Conservation (phyloP, 1,140 invertebrate genomes). For the Neodiprion lecontei region DNA sequence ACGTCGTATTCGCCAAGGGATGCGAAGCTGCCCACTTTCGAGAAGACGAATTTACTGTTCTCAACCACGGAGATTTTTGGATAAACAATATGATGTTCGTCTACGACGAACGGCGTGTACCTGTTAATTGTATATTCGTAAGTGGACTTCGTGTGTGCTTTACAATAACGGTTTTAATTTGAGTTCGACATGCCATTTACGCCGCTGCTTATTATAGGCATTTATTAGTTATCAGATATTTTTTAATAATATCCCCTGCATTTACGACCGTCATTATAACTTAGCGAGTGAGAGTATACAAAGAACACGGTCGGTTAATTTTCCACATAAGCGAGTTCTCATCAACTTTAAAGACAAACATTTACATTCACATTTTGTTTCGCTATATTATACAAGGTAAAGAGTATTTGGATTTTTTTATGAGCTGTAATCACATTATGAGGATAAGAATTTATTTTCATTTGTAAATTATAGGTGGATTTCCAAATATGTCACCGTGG, state of each 20-base stretch:
- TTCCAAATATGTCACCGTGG: slow-evolving; percentile 60
- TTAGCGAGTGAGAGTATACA: too few relatives aligned
- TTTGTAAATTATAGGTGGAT: slow-evolving; percentile 59
- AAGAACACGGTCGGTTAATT: too few relatives aligned
- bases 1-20: slow-evolving; percentile 43
- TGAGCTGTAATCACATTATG: neutral
- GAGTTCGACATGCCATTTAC: too few relatives aligned
- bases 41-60: slow-evolving; percentile 63
- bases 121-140: slow-evolving; percentile 65
- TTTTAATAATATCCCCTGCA: too few relatives aligned
- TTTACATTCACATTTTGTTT: neutral
- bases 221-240: too few relatives aligned
- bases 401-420: neutral
- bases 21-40: slow-evolving; percentile 33
- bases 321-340: too few relatives aligned
- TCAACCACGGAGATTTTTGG: slow-evolving; percentile 74
- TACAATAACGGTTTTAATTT: too few relatives aligned
- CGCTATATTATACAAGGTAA: neutral
- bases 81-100: slow-evolving; percentile 72
- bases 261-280: too few relatives aligned
- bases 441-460: neutral
- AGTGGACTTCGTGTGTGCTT: slow-evolving; percentile 34
- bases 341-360: too few relatives aligned
- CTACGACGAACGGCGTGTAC: slow-evolving; percentile 58
- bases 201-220: too few relatives aligned